phyloP scores from a whole-genome alignment of 2,888 invertebrate species.

The Crocallis elinguaria region DNA sequence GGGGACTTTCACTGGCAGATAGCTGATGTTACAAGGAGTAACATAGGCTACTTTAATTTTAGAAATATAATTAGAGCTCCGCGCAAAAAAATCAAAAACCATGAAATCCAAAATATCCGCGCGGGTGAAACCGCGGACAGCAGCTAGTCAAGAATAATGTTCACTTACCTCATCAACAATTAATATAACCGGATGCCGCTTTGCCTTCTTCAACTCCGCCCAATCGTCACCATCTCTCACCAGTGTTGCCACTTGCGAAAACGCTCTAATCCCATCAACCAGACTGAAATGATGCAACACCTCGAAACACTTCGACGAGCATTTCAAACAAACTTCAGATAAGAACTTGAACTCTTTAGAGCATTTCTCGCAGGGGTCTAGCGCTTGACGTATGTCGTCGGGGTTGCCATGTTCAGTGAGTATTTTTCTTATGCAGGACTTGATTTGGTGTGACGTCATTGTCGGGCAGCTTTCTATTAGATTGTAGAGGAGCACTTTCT shows the following conservation, averaged over 20 bases:
- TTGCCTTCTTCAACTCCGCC: conserved; percentile 67
- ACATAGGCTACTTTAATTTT: too few species aligned
- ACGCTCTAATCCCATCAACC: conserved; percentile 71
- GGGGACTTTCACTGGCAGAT: too few species aligned
- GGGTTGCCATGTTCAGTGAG: conserved; percentile 68
- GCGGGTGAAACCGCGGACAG: too few species aligned
- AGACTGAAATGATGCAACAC: conserved; percentile 63
- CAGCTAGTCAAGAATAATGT: too few species aligned
- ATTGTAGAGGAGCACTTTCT: conserved; percentile 71
- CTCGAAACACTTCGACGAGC: conserved; percentile 67
- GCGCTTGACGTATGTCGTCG: conserved; percentile 51
- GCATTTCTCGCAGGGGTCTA: conserved; percentile 58
- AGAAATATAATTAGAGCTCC: too few species aligned
- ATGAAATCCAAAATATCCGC: too few species aligned
- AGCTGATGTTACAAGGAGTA: too few species aligned
- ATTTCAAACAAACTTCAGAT: conserved; percentile 67
- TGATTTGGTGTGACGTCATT: conserved; percentile 64
- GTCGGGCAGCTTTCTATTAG: conserved; percentile 62
- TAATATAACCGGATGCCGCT: conserved; percentile 86
- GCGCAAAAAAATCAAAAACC: too few species aligned
- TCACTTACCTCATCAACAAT: conserved; percentile 88
- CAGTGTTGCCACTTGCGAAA: conserved; percentile 63
- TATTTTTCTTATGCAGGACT: conserved; percentile 67
- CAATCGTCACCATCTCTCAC: conserved; percentile 70
- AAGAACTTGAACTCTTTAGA: conserved; percentile 56